Evolutionary conservation across 2,797 vertebrate genomes (phyloP), one percentile per base, ranked within the genome.

Genomic region (Selene dorsalis): DNA sequence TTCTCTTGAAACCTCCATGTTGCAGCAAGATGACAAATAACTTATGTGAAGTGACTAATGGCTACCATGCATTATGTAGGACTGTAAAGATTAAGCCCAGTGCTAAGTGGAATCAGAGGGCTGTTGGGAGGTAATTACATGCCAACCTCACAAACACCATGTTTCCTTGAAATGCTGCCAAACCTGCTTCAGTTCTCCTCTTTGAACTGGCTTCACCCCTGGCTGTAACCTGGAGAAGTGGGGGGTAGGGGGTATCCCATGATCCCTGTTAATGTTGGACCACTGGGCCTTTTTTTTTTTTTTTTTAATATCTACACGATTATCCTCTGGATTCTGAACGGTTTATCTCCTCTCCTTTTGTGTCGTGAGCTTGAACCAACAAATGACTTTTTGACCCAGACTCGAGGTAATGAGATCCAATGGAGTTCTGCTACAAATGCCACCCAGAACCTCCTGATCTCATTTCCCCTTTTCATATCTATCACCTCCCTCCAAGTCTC

Each of bases 61-160:
- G 70, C 78, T 88, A 79, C 75, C 61, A 67, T 82, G 79, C 79
- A 86, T 89, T 86, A 78, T 87, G 65, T 73, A 82, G 71, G 77
- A 80, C 87, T 75, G 66, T 84, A 79, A 87, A 89, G 84, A 89
- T 83, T 77, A 84, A 78, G 76, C 52, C 52, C 69, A 48, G 57
- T 66, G 56, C 74, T 85, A 85, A 89, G 88, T 86, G 74, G 84
- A 88, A 88, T 89, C 89, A 87, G 84, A 83, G 75, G 77, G 83
- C 76, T 84, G 81, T 75, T 89, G 75, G 75, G 73, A 73, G 73
- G 83, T 88, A 91, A 91, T 91, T 87, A 92, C 87, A 91, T 65
- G 62, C 71, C 74, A 86, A 83, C 77, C 69, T 79, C 81, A 66
- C 55, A 73, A 88, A 88, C 86, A 77, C 70, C 75, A 72, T 22